These are phyloP conservation scores for Rotaria magnacalcarata DNA, from an alignment of 2,888 invertebrate genomes.

Conservation along the genomic window DNA sequence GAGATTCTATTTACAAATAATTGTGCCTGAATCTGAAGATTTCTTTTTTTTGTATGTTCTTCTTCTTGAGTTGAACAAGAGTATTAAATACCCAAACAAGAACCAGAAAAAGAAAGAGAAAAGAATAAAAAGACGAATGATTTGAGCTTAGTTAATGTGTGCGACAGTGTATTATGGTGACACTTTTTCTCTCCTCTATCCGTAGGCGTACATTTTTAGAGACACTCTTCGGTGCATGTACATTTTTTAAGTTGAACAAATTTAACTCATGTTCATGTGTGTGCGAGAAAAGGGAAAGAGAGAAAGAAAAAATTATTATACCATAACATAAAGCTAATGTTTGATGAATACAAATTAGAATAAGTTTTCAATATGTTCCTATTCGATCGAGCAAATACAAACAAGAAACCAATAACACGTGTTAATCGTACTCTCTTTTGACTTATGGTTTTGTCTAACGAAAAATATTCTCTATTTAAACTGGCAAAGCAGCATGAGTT, in stretches of 20 bases:
- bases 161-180: not conserved
- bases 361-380: too few species aligned
- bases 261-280: not conserved
- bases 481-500: not conserved
- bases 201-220: not conserved
- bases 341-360: not conserved
- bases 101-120: not conserved
- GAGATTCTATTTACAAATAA: too few species aligned
- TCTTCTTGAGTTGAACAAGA: not conserved
- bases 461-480: not conserved
- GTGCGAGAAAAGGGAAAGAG: too few species aligned
- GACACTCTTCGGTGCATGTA: not conserved
- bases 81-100: not conserved
- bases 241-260: not conserved
- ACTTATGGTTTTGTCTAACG: not conserved
- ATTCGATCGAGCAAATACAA: too few species aligned
- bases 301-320: not conserved
- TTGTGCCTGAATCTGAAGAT: too few species aligned
- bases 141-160: not conserved
- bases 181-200: not conserved
- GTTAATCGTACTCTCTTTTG: too few species aligned
- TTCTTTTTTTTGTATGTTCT: not conserved
- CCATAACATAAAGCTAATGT: not conserved
- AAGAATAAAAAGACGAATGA: not conserved
- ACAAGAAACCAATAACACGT: too few species aligned